These are phyloP conservation scores for Galeruca laticollis DNA, from an alignment of 2,888 invertebrate species.

Conservation along the genomic window DNA sequence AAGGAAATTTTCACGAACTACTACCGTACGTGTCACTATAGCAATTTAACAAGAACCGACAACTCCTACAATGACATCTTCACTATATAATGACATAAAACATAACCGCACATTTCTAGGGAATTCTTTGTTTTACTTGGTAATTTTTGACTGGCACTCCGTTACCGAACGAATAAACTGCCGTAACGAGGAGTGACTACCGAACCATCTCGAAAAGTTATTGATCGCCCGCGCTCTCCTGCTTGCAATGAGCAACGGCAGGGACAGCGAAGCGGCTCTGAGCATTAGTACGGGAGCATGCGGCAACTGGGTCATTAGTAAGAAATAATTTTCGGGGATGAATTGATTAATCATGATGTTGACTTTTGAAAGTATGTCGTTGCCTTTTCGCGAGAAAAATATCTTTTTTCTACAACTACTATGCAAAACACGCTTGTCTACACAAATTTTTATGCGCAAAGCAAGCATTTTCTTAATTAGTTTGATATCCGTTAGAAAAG, in stretches of 20 bases:
- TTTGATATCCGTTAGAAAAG: no score
- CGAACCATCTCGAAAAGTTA: slow-evolving; percentile 33
- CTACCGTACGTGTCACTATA: background rate
- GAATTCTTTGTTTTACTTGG: slow-evolving; percentile 36
- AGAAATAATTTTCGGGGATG: slow-evolving; percentile 12
- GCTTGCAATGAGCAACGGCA: slow-evolving; percentile 32
- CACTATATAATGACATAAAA: slow-evolving; percentile 27
- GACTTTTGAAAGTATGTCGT: no score
- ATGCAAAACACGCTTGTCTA: no score
- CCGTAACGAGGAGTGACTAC: slow-evolving; percentile 37
- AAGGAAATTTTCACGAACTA: slow-evolving; percentile 10
- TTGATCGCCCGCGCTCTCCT: slow-evolving; percentile 30
- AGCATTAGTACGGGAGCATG: slow-evolving; percentile 25
- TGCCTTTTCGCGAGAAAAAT: no score
- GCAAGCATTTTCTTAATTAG: no score
- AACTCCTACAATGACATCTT: slow-evolving; percentile 30
- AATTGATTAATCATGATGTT: background rate
- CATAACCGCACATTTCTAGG: slow-evolving; percentile 39
- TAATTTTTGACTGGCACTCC: slow-evolving; percentile 29
- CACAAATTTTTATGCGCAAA: no score
- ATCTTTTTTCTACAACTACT: no score
- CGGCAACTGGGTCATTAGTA: slow-evolving; percentile 31
- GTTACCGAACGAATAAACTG: slow-evolving; percentile 32
- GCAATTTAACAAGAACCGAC: slow-evolving; percentile 13
- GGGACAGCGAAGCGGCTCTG: slow-evolving; percentile 26